Evolutionary conservation across 1,140 invertebrate genomes (phyloP), one percentile per base, ranked within the genome.

Genomic region (Choristoneura fumiferana): DNA sequence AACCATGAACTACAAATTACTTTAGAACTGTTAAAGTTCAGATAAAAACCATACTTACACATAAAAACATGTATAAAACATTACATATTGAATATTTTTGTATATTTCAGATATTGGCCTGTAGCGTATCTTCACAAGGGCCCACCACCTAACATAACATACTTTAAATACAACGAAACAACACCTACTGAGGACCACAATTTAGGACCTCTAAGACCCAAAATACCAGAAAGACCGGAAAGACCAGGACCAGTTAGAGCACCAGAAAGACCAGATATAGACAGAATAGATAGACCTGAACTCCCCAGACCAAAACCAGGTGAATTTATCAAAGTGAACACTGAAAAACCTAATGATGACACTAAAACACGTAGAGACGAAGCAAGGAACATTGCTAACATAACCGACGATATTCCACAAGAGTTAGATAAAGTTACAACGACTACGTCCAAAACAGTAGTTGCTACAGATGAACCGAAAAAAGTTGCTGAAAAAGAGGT

Each of bases 41-140:
- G n/a, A n/a, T n/a, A n/a, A n/a, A n/a, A n/a, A n/a, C n/a, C n/a
- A n/a, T n/a, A n/a, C n/a, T n/a, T n/a, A n/a, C n/a, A n/a, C n/a
- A n/a, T n/a, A n/a, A n/a, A n/a, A n/a, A n/a, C n/a, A n/a, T n/a
- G n/a, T n/a, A n/a, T n/a, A n/a, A n/a, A n/a, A n/a, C n/a, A n/a
- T n/a, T n/a, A n/a, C n/a, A 45, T 40, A 62, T 14, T 39, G 4
- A 45, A 45, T n/a, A 8, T 34, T 39, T 58, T 39, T 49, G 13
- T 53, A 22, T 34, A 36, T 84, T 76, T 33, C 75, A 90, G 89
- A 66, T 89, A 90, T 45, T 90, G 89, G 89, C 89, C 89, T 1
- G 87, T 90, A 17, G 82, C 89, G 0, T 90, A 90, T 56, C 72
- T 90, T 13, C 89, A 90, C 49, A 90, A 89, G 71, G 85, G 78